phyloP scores from a whole-genome alignment of 2,888 invertebrate genomes.

The Aphrophora alni region DNA sequence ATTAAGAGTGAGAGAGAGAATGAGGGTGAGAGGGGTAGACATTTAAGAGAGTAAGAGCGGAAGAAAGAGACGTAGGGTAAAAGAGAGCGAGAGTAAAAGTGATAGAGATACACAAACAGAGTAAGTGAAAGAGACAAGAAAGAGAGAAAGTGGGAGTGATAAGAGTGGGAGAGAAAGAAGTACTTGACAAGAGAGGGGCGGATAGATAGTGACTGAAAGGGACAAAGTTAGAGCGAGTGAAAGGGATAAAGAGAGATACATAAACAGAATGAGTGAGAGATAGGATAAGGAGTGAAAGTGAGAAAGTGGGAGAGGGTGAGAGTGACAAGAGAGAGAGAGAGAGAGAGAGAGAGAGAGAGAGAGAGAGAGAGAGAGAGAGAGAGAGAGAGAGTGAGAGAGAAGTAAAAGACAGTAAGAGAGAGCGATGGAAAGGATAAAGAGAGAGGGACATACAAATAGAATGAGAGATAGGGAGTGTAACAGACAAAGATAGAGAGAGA shows the following conservation, averaged over 20 bases:
- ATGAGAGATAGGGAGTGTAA: too few species aligned
- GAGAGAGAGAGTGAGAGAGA: constrained; percentile 7
- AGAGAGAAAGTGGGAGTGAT: not conserved
- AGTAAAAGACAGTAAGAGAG: not conserved
- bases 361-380: constrained; percentile 8
- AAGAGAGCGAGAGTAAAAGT: constrained; percentile 7
- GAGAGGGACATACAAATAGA: too few species aligned
- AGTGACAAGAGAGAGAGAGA: constrained; percentile 25
- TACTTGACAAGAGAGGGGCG: not conserved
- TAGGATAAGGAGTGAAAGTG: not conserved
- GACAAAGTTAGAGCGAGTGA: not conserved
- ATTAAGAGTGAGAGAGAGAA: too few species aligned
- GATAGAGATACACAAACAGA: not conserved
- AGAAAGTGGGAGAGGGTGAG: not conserved
- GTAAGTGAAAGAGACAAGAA: not conserved
- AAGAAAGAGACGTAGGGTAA: not conserved
- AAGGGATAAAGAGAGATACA: not conserved
- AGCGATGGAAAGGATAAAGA: not conserved
- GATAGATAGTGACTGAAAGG: not conserved
- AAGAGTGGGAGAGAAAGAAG: constrained; percentile 9
- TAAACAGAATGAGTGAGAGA: not conserved
- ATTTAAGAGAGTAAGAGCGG: too few species aligned
- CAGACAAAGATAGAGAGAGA: too few species aligned
- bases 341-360: constrained; percentile 27
- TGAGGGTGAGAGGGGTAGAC: too few species aligned